Conservation (phyloP, 2,797 vertebrate genomes). For the Macropodus opercularis region DNA sequence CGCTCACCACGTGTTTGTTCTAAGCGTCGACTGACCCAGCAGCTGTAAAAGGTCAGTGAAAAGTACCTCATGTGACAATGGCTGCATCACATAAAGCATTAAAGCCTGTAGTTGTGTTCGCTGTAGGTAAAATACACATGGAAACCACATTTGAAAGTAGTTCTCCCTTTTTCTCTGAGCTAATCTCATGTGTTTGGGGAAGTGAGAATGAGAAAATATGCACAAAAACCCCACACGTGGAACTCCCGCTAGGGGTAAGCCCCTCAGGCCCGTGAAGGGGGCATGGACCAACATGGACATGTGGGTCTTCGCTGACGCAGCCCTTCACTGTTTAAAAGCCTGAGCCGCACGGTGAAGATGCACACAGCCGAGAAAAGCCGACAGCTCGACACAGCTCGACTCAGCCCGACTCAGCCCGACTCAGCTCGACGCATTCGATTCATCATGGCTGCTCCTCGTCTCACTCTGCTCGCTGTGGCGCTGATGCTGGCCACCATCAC, state of each 20-base stretch:
- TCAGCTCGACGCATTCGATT: neutral
- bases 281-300: fast-evolving
- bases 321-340: slow-evolving; percentile 15
- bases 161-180: slow-evolving; percentile 5
- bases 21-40: neutral
- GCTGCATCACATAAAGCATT: neutral
- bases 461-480: slow-evolving; percentile 58
- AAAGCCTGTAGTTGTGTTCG: neutral
- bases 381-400: neutral
- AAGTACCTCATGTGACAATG: neutral
- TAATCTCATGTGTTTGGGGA: slow-evolving; percentile 1
- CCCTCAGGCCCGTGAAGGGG: neutral
- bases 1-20: neutral
- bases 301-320: fast-evolving
- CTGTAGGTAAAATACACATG: neutral
- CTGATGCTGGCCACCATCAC: slow-evolving; percentile 62
- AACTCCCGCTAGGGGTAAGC: neutral
- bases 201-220: neutral
- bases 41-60: neutral
- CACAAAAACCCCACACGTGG: neutral
- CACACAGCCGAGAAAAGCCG: slow-evolving; percentile 15
- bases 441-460: slow-evolving; percentile 73
- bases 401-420: neutral
- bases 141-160: neutral
- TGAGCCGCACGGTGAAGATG: neutral